Evolutionary conservation across 2,113 vertebrate genomes (phyloP).

Genomic region (Columba livia): DNA sequence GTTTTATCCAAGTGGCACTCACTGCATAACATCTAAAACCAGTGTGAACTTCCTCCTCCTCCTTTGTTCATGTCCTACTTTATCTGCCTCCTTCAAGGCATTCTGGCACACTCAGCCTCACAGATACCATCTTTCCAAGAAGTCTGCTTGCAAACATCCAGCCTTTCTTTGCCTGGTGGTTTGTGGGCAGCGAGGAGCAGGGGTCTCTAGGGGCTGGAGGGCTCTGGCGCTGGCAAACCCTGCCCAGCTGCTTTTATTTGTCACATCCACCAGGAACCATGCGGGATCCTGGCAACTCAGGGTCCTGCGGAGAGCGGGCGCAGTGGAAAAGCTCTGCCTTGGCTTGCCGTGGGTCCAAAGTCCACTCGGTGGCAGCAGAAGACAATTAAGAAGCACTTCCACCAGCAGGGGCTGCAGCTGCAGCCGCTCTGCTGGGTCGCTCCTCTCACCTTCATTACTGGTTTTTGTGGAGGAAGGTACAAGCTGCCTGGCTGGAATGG

Average conservation of each 20-base stretch:
- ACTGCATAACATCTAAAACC: not conserved
- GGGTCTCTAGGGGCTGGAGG: not conserved
- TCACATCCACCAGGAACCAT: fast-evolving
- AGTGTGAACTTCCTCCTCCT: not conserved
- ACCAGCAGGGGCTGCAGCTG: not conserved
- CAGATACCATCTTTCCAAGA: not conserved
- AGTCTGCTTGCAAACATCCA: not conserved
- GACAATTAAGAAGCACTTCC: not conserved
- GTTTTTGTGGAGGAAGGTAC: conserved; percentile 67
- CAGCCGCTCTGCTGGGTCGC: not conserved
- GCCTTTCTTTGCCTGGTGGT: not conserved
- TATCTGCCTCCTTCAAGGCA: not conserved
- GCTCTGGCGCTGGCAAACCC: not conserved
- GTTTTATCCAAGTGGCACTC: not conserved
- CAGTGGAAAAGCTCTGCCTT: not conserved
- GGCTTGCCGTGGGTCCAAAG: not conserved
- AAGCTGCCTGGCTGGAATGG: conserved; percentile 58
- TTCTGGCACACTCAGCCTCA: not conserved
- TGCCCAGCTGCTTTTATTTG: not conserved
- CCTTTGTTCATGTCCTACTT: not conserved
- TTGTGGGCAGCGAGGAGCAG: not conserved
- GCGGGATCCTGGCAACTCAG: not conserved
- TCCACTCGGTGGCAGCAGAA: conserved; percentile 66
- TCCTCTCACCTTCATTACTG: conserved; percentile 75
- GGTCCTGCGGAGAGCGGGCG: not conserved